Percentiles rank a stretch among this genome's conserved stretches.
Conservation (phyloP, 1,140 invertebrate species). For the Augochlora pura region DNA sequence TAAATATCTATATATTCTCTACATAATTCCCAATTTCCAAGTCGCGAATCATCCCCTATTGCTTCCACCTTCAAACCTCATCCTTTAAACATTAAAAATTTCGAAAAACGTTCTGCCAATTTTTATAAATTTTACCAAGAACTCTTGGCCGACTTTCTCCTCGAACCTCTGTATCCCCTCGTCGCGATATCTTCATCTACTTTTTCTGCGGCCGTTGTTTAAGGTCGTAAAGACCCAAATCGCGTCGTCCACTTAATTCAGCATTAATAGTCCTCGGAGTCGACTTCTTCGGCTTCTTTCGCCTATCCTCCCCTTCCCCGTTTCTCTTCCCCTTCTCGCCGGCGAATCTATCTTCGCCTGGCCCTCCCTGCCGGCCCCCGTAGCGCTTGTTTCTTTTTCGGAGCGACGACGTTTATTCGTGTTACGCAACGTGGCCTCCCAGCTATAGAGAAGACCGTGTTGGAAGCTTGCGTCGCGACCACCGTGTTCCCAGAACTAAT, state of each 20-base stretch:
- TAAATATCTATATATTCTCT: no score
- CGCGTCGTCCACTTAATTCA: slow-evolving; percentile 29
- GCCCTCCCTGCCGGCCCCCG: background rate
- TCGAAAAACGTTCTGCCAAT: no score
- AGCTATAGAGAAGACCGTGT: background rate
- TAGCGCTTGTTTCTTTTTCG: slow-evolving; percentile 8
- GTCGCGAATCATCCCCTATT: no score
- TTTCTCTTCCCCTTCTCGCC: background rate
- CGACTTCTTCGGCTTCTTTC: slow-evolving; percentile 12
- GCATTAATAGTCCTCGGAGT: slow-evolving; percentile 58
- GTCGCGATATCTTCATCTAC: background rate
- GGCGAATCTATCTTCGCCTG: no score
- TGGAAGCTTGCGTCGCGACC: slow-evolving; percentile 11
- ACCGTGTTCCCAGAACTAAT: slow-evolving; percentile 20
- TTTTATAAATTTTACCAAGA: no score
- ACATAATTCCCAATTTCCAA: no score
- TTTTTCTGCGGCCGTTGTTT: background rate
- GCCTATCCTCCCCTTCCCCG: background rate
- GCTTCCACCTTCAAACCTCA: no score
- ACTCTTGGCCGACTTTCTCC: no score
- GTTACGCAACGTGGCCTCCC: slow-evolving; percentile 34
- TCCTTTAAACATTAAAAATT: no score
- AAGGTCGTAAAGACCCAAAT: background rate
- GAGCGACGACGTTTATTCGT: slow-evolving; percentile 24
- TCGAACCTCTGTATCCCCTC: background rate